Evolutionary conservation across 2,113 vertebrate species (phyloP).

Genomic region (Hippocampus comes): DNA sequence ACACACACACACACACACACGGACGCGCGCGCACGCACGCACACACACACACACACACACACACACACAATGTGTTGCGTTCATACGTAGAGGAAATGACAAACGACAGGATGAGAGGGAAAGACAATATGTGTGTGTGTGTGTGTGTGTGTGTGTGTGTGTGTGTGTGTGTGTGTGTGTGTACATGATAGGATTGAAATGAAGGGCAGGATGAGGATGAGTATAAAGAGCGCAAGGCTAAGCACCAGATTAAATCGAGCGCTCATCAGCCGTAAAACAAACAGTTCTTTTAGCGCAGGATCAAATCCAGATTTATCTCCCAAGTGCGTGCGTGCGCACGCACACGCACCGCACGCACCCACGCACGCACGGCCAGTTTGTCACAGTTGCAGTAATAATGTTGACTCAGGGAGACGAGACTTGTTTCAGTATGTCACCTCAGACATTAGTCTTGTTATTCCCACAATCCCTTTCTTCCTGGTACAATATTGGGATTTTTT

Average conservation of each 20-base stretch:
- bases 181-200: slow-evolving; percentile 54
- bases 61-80: background rate
- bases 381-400: slow-evolving; percentile 46
- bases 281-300: slow-evolving; percentile 67
- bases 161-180: background rate
- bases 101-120: slow-evolving; percentile 11
- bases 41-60: slow-evolving; percentile 14
- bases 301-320: slow-evolving; percentile 61
- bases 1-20: slow-evolving; percentile 35
- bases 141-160: background rate
- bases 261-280: slow-evolving; percentile 73
- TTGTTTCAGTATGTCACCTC: slow-evolving; percentile 31
- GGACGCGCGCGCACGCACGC: slow-evolving; percentile 39
- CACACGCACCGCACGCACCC: background rate
- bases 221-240: slow-evolving; percentile 55
- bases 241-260: slow-evolving; percentile 67
- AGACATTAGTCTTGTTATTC: slow-evolving; percentile 13
- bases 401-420: slow-evolving; percentile 23
- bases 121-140: background rate
- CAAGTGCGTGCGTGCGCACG: too few species aligned
- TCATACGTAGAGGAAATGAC: too few species aligned
- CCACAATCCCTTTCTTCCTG: background rate
- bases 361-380: slow-evolving; percentile 10
- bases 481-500: background rate
- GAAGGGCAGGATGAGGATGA: slow-evolving; percentile 35